Conservation (phyloP, 2,113 vertebrate genomes). For the Cochlearius cochlearius region DNA sequence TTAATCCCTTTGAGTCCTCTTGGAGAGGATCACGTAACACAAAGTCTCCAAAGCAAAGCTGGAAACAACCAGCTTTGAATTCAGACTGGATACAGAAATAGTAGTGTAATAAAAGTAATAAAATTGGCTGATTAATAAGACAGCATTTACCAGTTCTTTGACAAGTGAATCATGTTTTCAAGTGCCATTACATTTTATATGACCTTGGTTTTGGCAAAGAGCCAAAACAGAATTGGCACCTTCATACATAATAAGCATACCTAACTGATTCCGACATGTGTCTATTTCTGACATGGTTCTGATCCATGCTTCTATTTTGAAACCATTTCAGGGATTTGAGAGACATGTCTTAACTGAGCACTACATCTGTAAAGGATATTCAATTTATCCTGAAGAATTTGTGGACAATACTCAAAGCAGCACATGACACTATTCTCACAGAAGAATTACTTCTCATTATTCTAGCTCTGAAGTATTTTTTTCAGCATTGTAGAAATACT, state of each 20-base stretch:
- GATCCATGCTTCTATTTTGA: conserved; percentile 31
- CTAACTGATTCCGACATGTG: not conserved
- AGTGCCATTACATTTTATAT: not conserved
- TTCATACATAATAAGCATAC: not conserved
- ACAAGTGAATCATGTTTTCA: not conserved
- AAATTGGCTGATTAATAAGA: not conserved
- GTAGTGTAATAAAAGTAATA: not conserved
- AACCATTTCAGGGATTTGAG: not conserved
- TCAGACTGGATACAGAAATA: not conserved
- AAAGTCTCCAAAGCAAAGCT: not conserved
- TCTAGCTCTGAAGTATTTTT: not conserved
- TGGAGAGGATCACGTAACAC: not conserved
- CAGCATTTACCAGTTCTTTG: not conserved
- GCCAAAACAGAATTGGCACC: not conserved
- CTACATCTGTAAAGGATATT: not conserved
- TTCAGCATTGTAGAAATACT: not conserved
- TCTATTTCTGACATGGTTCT: conserved; percentile 33
- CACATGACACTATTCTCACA: not conserved
- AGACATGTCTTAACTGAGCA: not conserved
- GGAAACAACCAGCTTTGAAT: not conserved
- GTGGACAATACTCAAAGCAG: not conserved
- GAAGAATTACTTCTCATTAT: not conserved
- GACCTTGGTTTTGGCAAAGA: not conserved
- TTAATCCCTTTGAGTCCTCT: not conserved
- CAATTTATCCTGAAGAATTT: not conserved